Evolutionary conservation across 2,797 vertebrate genomes (phyloP).

Genomic region (Ctenopoma multispine): DNA sequence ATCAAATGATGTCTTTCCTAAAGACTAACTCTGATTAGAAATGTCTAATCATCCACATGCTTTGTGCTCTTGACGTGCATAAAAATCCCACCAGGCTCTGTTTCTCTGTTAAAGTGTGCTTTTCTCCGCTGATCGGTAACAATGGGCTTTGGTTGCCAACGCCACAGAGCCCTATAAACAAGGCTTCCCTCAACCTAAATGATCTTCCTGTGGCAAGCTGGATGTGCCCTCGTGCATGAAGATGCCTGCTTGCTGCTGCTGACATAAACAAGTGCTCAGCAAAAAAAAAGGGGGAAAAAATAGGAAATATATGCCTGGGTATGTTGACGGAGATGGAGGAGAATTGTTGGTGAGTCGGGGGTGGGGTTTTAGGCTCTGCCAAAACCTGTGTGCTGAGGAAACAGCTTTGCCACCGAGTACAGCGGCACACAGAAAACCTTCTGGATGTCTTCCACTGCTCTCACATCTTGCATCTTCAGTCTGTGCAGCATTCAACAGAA

Average conservation of each 20-base stretch:
- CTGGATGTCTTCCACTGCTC: conserved; percentile 60
- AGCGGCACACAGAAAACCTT: conserved; percentile 52
- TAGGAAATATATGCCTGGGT: conserved; percentile 23
- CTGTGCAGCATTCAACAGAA: conserved; percentile 26
- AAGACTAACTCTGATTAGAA: conserved; percentile 25
- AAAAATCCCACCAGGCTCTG: conserved; percentile 43
- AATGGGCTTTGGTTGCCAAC: conserved; percentile 63
- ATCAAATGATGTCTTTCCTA: conserved; percentile 34
- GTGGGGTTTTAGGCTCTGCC: conserved; percentile 33
- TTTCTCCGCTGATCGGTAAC: conserved; percentile 59
- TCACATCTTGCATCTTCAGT: conserved; percentile 38
- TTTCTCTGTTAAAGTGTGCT: conserved; percentile 38
- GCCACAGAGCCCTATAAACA: conserved; percentile 52
- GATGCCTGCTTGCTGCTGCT: conserved; percentile 57
- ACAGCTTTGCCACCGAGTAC: conserved; percentile 52
- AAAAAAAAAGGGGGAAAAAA: conserved; percentile 27
- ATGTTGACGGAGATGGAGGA: conserved; percentile 13
- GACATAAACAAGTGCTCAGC: conserved; percentile 66
- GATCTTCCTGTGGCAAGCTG: conserved; percentile 55
- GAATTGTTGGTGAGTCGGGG: neutral
- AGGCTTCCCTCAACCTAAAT: conserved; percentile 67
- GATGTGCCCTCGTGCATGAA: conserved; percentile 67
- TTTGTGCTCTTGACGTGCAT: conserved; percentile 40
- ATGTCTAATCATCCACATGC: conserved; percentile 33
- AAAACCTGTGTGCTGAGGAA: conserved; percentile 52